Evolutionary conservation across 2,113 vertebrate genomes (phyloP), one percentile per base, ranked within the genome.

Genomic region (Lutjanus erythropterus): DNA sequence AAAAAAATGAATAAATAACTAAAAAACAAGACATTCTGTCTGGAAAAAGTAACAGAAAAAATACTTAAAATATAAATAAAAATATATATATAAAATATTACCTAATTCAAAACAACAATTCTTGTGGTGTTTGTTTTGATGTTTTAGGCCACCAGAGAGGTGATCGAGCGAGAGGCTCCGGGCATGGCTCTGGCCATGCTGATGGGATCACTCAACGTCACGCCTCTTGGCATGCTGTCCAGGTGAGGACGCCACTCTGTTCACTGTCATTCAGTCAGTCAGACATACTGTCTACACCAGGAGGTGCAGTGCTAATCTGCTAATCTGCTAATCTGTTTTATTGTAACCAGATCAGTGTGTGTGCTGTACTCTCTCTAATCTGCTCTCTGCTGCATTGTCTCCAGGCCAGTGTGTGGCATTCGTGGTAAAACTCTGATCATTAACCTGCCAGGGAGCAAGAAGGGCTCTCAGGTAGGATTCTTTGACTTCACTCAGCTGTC

Each of bases 401-500:
- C 77, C 93, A 99, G 98, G 90, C 98, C 98, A 49, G 98, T 99
- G 47, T 99, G 98, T 94, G 98, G 98, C 88, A 99, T 99, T 88
- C 96, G 98, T 94, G 98, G 98, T 31, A 99, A 99, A 95, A 99
- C 98, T 88, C 96, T 99, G 88, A 98, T 99, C 94, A 99, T 99
- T 94, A 99, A 99, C 94, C 96, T 99, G 80, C 98, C 98, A 90
- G 98, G 98, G 91, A 99, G 98, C 96, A 99, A 99, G 96, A 99
- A 99, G 94, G 98, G 98, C 80, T 99, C 98, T 94, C 98, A 99
- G 98, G 98, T 99, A 96, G 90, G 92, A 33, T 23, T 44, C 16
- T 33, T 2, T 44, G 23, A 25, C 33, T 60, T 46, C 8, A 27
- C 4, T 46, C n/a, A 64, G 2, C 71, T 35, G 6, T 52, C 21